phyloP scores from a whole-genome alignment of 2,888 invertebrate species.

The Callyntrura sp. region DNA sequence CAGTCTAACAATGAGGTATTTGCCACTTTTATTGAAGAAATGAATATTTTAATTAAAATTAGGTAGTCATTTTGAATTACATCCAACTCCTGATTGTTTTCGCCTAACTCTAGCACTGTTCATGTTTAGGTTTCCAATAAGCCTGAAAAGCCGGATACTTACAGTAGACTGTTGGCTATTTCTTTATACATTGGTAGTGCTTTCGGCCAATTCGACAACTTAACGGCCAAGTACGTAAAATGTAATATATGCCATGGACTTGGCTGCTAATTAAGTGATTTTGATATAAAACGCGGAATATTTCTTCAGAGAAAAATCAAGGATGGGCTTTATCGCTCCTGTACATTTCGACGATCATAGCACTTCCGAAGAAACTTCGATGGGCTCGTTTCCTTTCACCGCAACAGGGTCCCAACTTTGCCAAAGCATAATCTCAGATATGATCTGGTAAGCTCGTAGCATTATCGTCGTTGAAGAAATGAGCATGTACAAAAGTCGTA shows the following conservation, averaged over 20 bases:
- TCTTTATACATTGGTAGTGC: conserved; percentile 78
- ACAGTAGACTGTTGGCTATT: conserved; percentile 77
- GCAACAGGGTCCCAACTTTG: conserved; percentile 69
- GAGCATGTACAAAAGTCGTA: neutral
- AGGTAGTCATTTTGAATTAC: too few species aligned
- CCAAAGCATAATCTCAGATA: conserved; percentile 71
- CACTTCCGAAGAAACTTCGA: neutral
- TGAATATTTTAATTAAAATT: neutral
- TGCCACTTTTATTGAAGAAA: neutral
- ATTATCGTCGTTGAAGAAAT: neutral
- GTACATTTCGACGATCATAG: neutral
- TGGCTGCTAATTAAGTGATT: too few species aligned
- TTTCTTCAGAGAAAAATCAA: conserved; percentile 64
- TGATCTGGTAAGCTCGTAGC: conserved; percentile 76
- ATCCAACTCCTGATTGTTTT: neutral
- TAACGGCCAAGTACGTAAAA: conserved; percentile 61
- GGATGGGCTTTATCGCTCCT: conserved; percentile 74
- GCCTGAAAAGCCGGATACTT: conserved; percentile 78
- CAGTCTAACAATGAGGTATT: conserved; percentile 47
- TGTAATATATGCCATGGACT: neutral
- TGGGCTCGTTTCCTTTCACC: conserved; percentile 44
- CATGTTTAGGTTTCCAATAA: conserved; percentile 48
- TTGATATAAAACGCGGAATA: too few species aligned
- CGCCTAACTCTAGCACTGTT: neutral
- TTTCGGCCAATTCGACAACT: conserved; percentile 78